These are phyloP conservation scores for Bagarius yarrelli DNA, from an alignment of 2,113 vertebrate genomes.

Conservation along the genomic window DNA sequence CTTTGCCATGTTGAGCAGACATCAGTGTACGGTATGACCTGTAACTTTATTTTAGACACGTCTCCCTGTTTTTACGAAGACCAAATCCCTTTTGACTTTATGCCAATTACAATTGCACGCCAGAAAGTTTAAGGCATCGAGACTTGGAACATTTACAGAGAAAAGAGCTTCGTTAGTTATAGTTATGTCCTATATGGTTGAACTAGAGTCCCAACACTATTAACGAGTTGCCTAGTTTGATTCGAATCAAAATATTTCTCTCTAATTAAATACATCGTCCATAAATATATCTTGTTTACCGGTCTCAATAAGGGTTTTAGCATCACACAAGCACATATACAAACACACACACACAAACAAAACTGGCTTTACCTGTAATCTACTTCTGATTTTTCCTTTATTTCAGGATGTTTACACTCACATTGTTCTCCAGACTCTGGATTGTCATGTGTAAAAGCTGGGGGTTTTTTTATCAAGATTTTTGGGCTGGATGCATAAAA, in stretches of 20 bases:
- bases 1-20: constrained; percentile 52
- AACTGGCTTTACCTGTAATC: background rate
- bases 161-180: constrained; percentile 29
- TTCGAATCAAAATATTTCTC: background rate
- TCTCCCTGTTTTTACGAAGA: constrained; percentile 43
- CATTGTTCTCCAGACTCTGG: background rate
- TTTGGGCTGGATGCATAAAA: background rate
- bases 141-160: constrained; percentile 37
- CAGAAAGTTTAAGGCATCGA: constrained; percentile 34
- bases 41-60: constrained; percentile 54
- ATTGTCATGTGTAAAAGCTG: background rate
- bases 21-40: constrained; percentile 50
- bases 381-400: background rate
- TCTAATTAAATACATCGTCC: background rate
- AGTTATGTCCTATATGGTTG: constrained; percentile 24
- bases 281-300: background rate
- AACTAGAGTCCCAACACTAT: constrained; percentile 11
- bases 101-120: constrained; percentile 35
- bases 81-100: constrained; percentile 34
- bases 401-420: background rate
- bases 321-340: background rate
- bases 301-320: background rate
- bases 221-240: background rate
- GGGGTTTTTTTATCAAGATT: background rate
- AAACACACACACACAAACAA: background rate